Base-by-base conservation (phyloP, 2,797 vertebrate species). In the Pangasius krempfi region DNA sequence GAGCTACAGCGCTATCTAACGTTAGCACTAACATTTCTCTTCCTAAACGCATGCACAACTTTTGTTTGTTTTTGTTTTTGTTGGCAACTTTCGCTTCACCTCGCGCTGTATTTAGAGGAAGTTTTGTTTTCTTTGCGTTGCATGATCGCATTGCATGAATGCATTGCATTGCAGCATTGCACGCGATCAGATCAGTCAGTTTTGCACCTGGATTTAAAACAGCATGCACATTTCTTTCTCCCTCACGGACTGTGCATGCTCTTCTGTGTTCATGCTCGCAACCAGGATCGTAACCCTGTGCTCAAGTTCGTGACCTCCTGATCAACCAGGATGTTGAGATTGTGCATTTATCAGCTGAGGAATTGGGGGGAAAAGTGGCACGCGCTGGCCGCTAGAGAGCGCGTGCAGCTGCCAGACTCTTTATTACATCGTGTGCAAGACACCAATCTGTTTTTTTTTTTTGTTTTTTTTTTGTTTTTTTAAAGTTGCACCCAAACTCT, bases 341-440 rank as follows among this genome's bases (percentile, higher is more conserved):
- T 62, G 93, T 94, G 93, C 94, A 94, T 96, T 94, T 94, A 95
- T 96, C 93, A 89, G 94, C 92, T 93, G 91, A 44, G 54, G 54
- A 60, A 12, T 25, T 25, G 78, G 44, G 78, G 44, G 94, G 92
- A 91, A 94, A 91, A 87, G 92, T 96, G 90, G 90, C 95, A 58
- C 92, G 56, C 90, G 92, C 86, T 91, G 92, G 91, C 96, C 97
- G 90, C 96, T 96, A 97, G 97, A 95, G 96, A 96, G 94, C 94
- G 64, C 78, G 16, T 92, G 93, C 92, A 90, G 78, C 85, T 72
- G 90, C 92, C 88, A 92, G 92, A 90, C 89, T 91, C 90, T 91
- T 89, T 88, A 91, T 91, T 93, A 80, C 85, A 91, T 92, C 92
- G 89, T 91, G 92, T 94, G 92, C 93, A 93, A 90, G 92, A 91